These are phyloP conservation scores for Amiota minor DNA, from an alignment of 2,888 invertebrate genomes.

Conservation along the genomic window DNA sequence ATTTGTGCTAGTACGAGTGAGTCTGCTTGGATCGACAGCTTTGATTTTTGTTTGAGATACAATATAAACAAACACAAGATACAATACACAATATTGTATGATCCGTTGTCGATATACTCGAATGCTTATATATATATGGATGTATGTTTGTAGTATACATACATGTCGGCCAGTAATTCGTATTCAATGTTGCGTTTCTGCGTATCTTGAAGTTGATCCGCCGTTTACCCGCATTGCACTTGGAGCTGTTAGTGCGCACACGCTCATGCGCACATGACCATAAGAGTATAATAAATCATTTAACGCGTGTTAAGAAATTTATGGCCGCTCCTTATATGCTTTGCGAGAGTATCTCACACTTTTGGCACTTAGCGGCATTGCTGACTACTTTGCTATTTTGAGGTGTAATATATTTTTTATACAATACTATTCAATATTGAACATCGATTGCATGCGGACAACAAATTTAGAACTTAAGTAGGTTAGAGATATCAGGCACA, in stretches of 20 bases:
- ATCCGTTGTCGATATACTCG: neutral
- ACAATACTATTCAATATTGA: too few species aligned
- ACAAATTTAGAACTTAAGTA: too few species aligned
- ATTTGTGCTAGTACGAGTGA: constrained; percentile 36
- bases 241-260: neutral
- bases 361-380: constrained; percentile 24
- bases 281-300: constrained; percentile 62
- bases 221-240: constrained; percentile 32
- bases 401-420: neutral
- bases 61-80: neutral
- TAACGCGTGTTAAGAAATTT: constrained; percentile 63
- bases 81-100: neutral
- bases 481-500: too few species aligned
- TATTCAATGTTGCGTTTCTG: constrained; percentile 52
- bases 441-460: too few species aligned
- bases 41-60: constrained; percentile 55
- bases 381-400: neutral
- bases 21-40: constrained; percentile 58
- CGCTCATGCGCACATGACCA: constrained; percentile 41
- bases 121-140: neutral
- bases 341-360: constrained; percentile 45
- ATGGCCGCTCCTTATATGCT: constrained; percentile 40
- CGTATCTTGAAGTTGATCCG: constrained; percentile 24
- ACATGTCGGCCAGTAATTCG: constrained; percentile 45
- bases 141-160: neutral